These are phyloP conservation scores for Grallaria varia DNA, from an alignment of 2,113 vertebrate genomes.

Conservation along the genomic window DNA sequence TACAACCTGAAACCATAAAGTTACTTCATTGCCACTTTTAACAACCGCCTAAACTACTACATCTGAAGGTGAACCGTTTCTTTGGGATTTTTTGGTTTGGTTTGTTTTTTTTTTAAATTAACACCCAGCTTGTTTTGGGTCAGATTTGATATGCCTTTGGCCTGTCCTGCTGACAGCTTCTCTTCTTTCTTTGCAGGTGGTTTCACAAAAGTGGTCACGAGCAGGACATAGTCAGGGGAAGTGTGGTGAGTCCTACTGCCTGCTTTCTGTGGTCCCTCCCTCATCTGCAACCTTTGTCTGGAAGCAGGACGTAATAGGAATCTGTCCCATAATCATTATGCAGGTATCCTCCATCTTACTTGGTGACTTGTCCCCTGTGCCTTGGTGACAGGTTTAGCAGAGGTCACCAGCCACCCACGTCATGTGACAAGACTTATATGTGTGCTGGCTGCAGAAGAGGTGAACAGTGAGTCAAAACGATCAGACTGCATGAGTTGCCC, in stretches of 20 bases:
- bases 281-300: not conserved
- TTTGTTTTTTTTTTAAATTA: not conserved
- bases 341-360: not conserved
- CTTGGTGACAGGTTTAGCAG: not conserved
- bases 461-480: not conserved
- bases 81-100: not conserved
- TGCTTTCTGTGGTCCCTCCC: rapidly evolving
- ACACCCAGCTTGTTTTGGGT: not conserved
- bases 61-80: not conserved
- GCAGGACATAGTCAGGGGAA: not conserved
- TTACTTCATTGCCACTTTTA: not conserved
- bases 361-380: not conserved
- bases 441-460: not conserved
- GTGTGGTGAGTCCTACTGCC: not conserved
- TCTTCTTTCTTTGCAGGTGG: not conserved
- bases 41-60: not conserved
- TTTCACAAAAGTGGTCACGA: not conserved
- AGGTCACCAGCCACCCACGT: not conserved
- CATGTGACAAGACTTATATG: not conserved
- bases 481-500: not conserved
- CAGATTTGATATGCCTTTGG: not conserved
- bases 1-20: not conserved
- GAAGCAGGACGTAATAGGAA: not conserved
- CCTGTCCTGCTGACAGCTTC: not conserved
- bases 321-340: rapidly evolving